Evolutionary conservation across 2,797 vertebrate species (phyloP).

Genomic region (Spondyliosoma cantharus): DNA sequence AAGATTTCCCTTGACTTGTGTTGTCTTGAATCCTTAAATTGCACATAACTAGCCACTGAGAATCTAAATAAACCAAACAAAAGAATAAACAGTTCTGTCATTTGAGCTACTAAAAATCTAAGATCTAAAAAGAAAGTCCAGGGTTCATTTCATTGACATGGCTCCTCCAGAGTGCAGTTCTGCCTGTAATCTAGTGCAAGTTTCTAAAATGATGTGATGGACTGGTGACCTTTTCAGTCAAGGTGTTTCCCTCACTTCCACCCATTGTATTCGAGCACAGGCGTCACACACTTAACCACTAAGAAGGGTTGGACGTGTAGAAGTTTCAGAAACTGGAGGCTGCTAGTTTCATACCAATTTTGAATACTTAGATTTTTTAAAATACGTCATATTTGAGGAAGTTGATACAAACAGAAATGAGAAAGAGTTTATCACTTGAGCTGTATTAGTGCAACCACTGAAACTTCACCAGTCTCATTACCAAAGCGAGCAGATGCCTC

Average conservation of each 20-base stretch:
- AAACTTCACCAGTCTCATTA: constrained; percentile 11
- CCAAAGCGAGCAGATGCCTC: constrained; percentile 23
- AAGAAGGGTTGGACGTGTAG: neutral
- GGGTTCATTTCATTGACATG: neutral
- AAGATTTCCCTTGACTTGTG: neutral
- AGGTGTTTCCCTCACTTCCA: neutral
- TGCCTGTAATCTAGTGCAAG: neutral
- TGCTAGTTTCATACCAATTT: neutral
- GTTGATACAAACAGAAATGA: neutral
- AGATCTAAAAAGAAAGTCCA: neutral
- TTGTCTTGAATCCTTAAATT: neutral
- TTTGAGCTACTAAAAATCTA: neutral
- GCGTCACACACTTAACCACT: neutral
- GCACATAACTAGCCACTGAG: neutral
- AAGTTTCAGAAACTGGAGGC: neutral
- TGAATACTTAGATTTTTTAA: neutral
- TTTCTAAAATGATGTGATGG: neutral
- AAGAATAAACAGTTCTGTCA: neutral
- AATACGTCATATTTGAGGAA: neutral
- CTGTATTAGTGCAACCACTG: neutral
- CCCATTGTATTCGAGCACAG: neutral
- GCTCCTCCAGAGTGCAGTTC: neutral
- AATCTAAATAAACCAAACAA: neutral
- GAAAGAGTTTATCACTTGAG: neutral
- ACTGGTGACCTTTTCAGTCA: neutral